Conservation (phyloP, 2,888 invertebrate genomes). For the Gortyna flavago region DNA sequence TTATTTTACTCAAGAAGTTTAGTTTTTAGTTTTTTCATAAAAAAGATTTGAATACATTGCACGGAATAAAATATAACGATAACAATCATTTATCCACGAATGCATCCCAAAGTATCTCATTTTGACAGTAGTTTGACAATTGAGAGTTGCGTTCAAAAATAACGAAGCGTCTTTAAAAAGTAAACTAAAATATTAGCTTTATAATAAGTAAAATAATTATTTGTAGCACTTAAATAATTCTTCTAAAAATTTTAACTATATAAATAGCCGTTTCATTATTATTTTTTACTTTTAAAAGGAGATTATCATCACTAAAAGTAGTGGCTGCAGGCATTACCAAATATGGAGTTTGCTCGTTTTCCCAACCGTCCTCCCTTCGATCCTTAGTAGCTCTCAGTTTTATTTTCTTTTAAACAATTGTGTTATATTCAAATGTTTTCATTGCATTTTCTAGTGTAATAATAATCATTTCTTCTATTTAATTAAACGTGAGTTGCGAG, state of each 20-base stretch:
- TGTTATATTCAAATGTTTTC: conserved; percentile 88
- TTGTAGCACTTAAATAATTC: conserved; percentile 49
- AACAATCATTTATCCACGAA: conserved; percentile 60
- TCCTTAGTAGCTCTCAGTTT: conserved; percentile 89
- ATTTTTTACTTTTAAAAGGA: conserved; percentile 64
- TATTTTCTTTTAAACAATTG: conserved; percentile 83
- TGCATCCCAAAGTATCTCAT: conserved; percentile 61
- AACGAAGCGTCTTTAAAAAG: conserved; percentile 57
- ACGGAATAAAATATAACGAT: not conserved
- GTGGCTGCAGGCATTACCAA: conserved; percentile 91
- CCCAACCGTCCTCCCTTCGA: conserved; percentile 90
- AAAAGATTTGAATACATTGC: not conserved
- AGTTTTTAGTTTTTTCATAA: not conserved
- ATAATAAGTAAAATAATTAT: conserved; percentile 54
- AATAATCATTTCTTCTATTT: conserved; percentile 80
- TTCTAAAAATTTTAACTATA: conserved; percentile 31
- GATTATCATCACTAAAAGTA: conserved; percentile 81
- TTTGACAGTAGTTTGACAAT: conserved; percentile 69
- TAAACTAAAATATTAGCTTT: conserved; percentile 61
- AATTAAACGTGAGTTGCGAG: conserved; percentile 85
- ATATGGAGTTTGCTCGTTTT: conserved; percentile 92
- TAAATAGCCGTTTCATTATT: conserved; percentile 28
- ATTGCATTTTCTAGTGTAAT: conserved; percentile 85
- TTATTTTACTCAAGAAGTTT: not conserved
- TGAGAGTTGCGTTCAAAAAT: conserved; percentile 78